Base-by-base conservation (phyloP, 2,113 vertebrate genomes). In the Lamprotornis superbus region DNA sequence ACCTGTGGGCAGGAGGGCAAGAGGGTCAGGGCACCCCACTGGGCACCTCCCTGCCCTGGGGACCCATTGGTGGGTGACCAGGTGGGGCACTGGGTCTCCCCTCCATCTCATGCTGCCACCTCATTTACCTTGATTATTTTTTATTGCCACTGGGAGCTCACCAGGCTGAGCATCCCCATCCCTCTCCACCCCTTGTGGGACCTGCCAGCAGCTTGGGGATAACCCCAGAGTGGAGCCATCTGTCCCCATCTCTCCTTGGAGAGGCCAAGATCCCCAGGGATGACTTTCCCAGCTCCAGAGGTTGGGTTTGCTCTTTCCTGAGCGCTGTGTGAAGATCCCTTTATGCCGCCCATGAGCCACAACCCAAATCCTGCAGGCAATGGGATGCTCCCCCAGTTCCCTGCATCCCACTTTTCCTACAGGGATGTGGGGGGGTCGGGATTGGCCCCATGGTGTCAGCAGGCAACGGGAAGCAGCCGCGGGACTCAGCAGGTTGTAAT, bases 1-100 rank as follows among this genome's bases (percentile, higher is more conserved):
- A 91, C 96, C 98, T 99, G 98, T 0, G n/a, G 77, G 65, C 57
- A 42, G 65, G 79, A 69, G 88, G 24, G 25, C 0, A 3, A 8
- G 63, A 49, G 56, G 87, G 30, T 96, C 83, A 93, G 87, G 19
- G 4, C 35, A 6, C 77, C 57, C 46, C 13, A 0, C 3, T 0
- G 3, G 44, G 35, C 49, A 76, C 63, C 53, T 11, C 42, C 35
- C 25, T 17, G 3, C 33, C 60, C 40, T 2, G 10, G 63, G 55
- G 21, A 57, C 59, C 55, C 10, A 0, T 5, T 0, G 0, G 28
- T 27, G 73, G 42, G 71, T 21, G 22, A 47, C 4, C 35, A 13
- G 42, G 8, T 0, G 86, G 47, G 15, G 22, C 3, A 1, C 31
- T 10, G 40, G 4, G 2, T 70, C 7, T 27, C 28, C 30, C 13